These are phyloP conservation scores for Takifugu bimaculatus DNA, from an alignment of 2,113 vertebrate genomes.

Conservation along the genomic window DNA sequence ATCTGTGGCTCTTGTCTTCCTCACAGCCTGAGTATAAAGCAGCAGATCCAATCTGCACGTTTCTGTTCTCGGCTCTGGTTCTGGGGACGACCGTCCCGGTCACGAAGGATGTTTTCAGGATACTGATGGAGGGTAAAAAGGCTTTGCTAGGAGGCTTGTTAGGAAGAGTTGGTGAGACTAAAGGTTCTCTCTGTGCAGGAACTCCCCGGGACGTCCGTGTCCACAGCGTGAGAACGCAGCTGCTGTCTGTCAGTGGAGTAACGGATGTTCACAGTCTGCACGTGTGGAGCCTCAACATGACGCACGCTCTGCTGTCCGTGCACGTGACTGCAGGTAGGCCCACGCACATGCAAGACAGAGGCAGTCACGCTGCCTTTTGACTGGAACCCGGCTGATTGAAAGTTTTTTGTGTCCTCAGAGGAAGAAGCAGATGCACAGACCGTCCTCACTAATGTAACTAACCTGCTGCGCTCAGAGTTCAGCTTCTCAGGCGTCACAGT, in stretches of 20 bases:
- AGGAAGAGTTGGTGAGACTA: accelerated
- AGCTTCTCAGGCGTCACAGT: constrained; percentile 79
- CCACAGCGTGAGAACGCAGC: constrained; percentile 67
- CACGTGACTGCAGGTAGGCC: constrained; percentile 80
- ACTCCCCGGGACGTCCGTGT: constrained; percentile 76
- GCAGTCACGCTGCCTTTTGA: too few species aligned
- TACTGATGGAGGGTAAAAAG: constrained; percentile 87
- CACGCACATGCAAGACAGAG: not conserved
- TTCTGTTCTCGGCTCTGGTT: constrained; percentile 86
- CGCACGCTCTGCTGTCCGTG: constrained; percentile 78
- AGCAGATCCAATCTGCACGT: constrained; percentile 89
- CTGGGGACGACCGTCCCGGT: constrained; percentile 83
- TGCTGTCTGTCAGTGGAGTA: constrained; percentile 80
- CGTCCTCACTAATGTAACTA: constrained; percentile 73
- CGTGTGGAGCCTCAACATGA: constrained; percentile 83
- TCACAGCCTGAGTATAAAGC: constrained; percentile 85
- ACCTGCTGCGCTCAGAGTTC: constrained; percentile 75
- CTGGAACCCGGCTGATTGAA: not conserved
- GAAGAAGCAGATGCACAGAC: constrained; percentile 59
- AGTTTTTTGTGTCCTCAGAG: constrained; percentile 64
- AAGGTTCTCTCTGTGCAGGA: constrained; percentile 58
- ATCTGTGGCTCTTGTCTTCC: not conserved
- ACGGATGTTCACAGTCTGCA: constrained; percentile 81
- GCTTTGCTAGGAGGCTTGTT: not conserved
- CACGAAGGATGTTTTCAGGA: constrained; percentile 80